A percentile compares a stretch with the other conserved stretches of the same genome.
These are phyloP conservation scores for Choristoneura rosaceana DNA, from an alignment of 2,888 invertebrate genomes.

Conservation along the genomic window DNA sequence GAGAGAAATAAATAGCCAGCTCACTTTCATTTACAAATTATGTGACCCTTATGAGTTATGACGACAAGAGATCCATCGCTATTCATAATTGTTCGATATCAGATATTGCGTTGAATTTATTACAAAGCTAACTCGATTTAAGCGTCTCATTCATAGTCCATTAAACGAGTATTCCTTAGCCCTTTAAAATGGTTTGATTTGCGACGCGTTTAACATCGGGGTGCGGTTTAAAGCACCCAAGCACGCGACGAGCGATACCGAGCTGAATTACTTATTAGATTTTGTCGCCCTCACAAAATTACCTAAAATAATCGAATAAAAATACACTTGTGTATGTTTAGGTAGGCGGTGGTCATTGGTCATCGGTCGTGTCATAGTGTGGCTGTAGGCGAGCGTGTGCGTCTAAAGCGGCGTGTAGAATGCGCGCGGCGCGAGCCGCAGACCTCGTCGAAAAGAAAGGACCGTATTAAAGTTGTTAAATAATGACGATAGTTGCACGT, in stretches of 20 bases:
- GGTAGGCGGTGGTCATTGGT: conserved; percentile 4
- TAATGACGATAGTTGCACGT: conserved; percentile 82
- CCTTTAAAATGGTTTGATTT: conserved; percentile 40
- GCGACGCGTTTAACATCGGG: conserved; percentile 19
- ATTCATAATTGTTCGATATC: background rate
- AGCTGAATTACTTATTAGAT: conserved; percentile 11
- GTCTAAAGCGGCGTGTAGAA: conserved; percentile 75
- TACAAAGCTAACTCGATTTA: conserved; percentile 17
- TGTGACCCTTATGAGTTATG: background rate
- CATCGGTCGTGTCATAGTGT: background rate
- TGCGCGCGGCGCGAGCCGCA: conserved; percentile 62
- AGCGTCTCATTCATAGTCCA: conserved; percentile 35
- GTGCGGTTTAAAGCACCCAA: conserved; percentile 32
- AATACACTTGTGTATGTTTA: background rate
- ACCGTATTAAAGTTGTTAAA: conserved; percentile 75
- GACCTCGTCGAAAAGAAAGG: conserved; percentile 82
- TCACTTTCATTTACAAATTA: background rate
- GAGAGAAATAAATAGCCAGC: too few relatives aligned
- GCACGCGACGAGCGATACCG: conserved; percentile 24
- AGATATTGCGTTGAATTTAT: conserved; percentile 30
- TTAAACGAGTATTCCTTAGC: conserved; percentile 31
- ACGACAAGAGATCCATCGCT: background rate
- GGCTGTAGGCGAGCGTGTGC: conserved; percentile 32
- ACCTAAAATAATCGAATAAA: background rate
- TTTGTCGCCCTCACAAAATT: conserved; percentile 12